Percentiles rank a stretch among this genome's conserved stretches.
Conservation (phyloP, 2,797 vertebrate species). For the Alectoris magna region DNA sequence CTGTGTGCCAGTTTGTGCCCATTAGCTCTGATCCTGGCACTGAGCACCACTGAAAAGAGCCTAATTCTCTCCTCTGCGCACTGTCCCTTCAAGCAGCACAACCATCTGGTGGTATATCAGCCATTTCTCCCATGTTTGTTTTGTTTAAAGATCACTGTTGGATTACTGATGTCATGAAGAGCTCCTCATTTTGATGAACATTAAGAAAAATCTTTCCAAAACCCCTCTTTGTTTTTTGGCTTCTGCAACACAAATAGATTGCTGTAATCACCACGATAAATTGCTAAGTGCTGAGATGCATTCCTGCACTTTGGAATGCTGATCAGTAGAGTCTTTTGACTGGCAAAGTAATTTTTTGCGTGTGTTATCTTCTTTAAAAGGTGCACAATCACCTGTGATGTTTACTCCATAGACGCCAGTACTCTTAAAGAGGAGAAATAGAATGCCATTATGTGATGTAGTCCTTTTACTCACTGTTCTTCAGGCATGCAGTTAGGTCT, state of each 20-base stretch:
- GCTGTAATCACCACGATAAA: not conserved
- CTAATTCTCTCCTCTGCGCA: not conserved
- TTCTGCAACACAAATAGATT: not conserved
- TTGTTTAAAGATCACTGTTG: not conserved
- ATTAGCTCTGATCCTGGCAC: not conserved
- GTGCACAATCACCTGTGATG: not conserved
- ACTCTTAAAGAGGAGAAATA: not conserved
- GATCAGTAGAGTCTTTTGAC: conserved; percentile 39
- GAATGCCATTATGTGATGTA: conserved; percentile 28
- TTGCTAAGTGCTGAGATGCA: conserved; percentile 29
- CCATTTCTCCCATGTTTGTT: not conserved
- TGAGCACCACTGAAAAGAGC: not conserved
- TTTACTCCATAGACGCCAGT: not conserved
- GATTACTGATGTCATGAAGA: not conserved
- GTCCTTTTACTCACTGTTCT: conserved; percentile 24
- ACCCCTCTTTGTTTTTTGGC: not conserved
- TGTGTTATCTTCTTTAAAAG: conserved; percentile 32
- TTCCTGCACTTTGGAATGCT: conserved; percentile 46
- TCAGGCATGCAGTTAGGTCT: conserved; percentile 25
- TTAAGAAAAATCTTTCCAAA: not conserved
- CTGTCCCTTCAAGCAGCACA: not conserved
- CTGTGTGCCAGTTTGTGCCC: not conserved
- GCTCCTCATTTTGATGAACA: not conserved
- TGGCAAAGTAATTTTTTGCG: conserved; percentile 21
- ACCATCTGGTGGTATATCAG: not conserved